These are phyloP conservation scores for Troides helena DNA, from an alignment of 2,888 invertebrate genomes.

Conservation along the genomic window DNA sequence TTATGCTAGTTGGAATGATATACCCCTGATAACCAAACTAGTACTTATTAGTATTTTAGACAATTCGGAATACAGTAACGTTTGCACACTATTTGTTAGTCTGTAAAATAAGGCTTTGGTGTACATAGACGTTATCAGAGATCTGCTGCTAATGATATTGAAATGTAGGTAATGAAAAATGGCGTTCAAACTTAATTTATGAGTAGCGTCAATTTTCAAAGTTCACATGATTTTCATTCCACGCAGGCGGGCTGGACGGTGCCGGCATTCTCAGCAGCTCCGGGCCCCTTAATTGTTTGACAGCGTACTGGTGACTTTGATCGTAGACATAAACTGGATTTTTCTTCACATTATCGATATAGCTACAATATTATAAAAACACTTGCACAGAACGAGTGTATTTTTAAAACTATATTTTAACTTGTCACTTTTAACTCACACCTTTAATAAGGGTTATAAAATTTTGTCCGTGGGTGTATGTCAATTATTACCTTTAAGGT, in stretches of 20 bases:
- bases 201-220: constrained; percentile 41
- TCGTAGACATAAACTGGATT: constrained; percentile 73
- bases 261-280: constrained; percentile 59
- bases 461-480: neutral
- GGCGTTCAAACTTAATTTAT: too few species aligned
- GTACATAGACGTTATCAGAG: too few species aligned
- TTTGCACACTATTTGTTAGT: too few species aligned
- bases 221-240: constrained; percentile 43
- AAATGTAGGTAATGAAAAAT: too few species aligned
- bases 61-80: too few species aligned
- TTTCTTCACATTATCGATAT: constrained; percentile 45
- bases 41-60: too few species aligned
- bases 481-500: neutral
- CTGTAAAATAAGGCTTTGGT: too few species aligned
- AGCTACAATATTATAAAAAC: constrained; percentile 28
- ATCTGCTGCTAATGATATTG: too few species aligned
- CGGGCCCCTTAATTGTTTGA: constrained; percentile 58
- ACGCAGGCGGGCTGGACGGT: constrained; percentile 52
- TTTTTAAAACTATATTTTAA: too few species aligned
- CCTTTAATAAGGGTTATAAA: neutral
- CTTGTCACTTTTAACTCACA: neutral
- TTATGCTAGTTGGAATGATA: too few species aligned
- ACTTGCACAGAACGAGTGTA: neutral
- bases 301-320: constrained; percentile 59
- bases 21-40: too few species aligned